Conservation (phyloP, 2,888 invertebrate species). For the Cremastinae sp. region DNA sequence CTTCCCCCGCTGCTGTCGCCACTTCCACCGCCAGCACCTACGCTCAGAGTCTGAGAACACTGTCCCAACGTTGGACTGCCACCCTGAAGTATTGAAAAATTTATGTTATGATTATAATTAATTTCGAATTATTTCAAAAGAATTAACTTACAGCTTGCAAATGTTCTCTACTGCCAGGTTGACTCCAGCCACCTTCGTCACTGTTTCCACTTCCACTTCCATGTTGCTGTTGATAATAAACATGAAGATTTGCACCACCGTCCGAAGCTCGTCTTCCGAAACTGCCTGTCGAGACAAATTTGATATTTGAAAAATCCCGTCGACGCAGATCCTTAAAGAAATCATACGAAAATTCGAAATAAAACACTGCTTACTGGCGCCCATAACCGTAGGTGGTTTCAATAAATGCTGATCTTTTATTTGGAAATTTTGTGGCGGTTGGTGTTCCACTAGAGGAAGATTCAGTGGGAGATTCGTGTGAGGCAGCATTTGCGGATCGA, state of each 20-base stretch:
- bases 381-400: constrained; percentile 95
- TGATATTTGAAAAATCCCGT: too few species aligned
- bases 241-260: constrained; percentile 95
- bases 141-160: constrained; percentile 80
- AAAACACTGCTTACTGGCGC: constrained; percentile 84
- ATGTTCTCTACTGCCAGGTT: constrained; percentile 82
- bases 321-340: too few species aligned
- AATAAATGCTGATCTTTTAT: constrained; percentile 96
- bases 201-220: constrained; percentile 73
- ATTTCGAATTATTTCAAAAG: background rate
- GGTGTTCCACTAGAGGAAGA: constrained; percentile 91
- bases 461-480: constrained; percentile 92
- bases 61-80: constrained; percentile 80
- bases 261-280: constrained; percentile 96
- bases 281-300: constrained; percentile 83
- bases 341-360: too few species aligned
- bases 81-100: constrained; percentile 69
- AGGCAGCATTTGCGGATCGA: constrained; percentile 84
- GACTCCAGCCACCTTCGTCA: constrained; percentile 81
- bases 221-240: constrained; percentile 82
- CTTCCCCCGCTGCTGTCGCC: constrained; percentile 79
- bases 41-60: constrained; percentile 78
- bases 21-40: constrained; percentile 73
- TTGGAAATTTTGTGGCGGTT: constrained; percentile 91
- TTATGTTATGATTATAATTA: background rate